Evolutionary conservation across 2,797 vertebrate genomes (phyloP).

Genomic region (Sebastes iracundus): DNA sequence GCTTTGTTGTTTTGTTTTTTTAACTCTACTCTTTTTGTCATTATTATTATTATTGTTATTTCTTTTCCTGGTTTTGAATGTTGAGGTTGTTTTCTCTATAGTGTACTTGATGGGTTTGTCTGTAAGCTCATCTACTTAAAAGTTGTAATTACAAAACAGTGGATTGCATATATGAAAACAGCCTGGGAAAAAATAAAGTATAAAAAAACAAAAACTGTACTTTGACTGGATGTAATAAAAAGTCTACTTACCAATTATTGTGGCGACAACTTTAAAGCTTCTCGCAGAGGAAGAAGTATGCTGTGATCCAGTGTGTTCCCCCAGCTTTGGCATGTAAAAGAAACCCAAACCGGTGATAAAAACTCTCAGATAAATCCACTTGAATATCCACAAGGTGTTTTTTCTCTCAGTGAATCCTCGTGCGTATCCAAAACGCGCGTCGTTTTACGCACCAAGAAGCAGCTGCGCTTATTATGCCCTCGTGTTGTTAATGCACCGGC

Average conservation of each 20-base stretch:
- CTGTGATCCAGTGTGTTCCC: slow-evolving; percentile 66
- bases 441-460: slow-evolving; percentile 25
- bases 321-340: slow-evolving; percentile 81
- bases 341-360: slow-evolving; percentile 1
- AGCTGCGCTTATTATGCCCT: slow-evolving; percentile 20
- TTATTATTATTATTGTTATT: no score
- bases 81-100: no score
- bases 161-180: no score
- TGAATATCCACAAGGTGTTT: slow-evolving; percentile 34
- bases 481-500: slow-evolving; percentile 20
- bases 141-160: no score
- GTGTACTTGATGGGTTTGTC: no score
- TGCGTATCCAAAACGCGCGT: slow-evolving; percentile 21
- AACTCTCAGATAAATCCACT: slow-evolving; percentile 46
- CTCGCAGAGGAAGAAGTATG: slow-evolving; percentile 60
- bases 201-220: no score
- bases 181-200: no score
- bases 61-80: no score
- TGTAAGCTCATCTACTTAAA: no score
- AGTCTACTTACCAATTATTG: slow-evolving; percentile 80
- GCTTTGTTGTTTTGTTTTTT: no score
- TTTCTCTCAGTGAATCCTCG: background rate
- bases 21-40: no score
- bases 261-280: slow-evolving; percentile 82
- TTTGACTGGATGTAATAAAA: background rate